Base-by-base conservation (phyloP, 2,888 invertebrate genomes). In the Lepidochitona cinerea region DNA sequence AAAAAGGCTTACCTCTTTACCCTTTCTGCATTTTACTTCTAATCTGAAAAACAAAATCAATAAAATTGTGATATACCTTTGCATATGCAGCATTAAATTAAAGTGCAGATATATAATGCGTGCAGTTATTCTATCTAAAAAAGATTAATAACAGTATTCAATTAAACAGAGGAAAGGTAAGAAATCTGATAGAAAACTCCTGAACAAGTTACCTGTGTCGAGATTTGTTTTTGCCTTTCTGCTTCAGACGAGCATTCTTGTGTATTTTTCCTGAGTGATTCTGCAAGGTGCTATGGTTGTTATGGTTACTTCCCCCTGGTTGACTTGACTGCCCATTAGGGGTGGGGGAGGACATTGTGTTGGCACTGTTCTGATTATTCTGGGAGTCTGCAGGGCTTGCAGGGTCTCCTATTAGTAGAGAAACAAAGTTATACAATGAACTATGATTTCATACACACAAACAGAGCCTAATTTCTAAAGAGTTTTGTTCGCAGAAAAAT, bases 201-300 rank as follows among this genome's bases (percentile, higher is more conserved):
- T 41, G 18, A 41, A 41, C 9, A 9, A 41, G 41, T 76, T 78
- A 85, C 85, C 83, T 83, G 77, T 83, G 83, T 53, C 81, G 78
- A 35, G 82, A 81, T 68, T 83, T 84, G 71, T 78, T 85, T 74
- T 85, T 86, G 35, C 81, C 83, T 76, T 86, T 86, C 72, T 81
- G 81, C 74, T 82, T 77, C 32, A 76, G 77, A 33, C 76, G 78
- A n/a, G 83, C 71, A 53, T 74, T 74, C 80, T 86, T 86, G 52
- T 83, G 77, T 35, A 85, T 77, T 78, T 85, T 86, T 29, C 86
- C 86, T 32, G 85, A 84, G 59, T 83, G 84, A 64, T 83, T 83
- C 53, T 78, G 78, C 37, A 79, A 37, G 6, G 82, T 71, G 53
- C 79, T 78, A 33, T 73, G 75, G 70, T 78, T 84, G 18, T 82